These are phyloP conservation scores for Sceloporus undulatus DNA, from an alignment of 2,113 vertebrate genomes.

Conservation along the genomic window DNA sequence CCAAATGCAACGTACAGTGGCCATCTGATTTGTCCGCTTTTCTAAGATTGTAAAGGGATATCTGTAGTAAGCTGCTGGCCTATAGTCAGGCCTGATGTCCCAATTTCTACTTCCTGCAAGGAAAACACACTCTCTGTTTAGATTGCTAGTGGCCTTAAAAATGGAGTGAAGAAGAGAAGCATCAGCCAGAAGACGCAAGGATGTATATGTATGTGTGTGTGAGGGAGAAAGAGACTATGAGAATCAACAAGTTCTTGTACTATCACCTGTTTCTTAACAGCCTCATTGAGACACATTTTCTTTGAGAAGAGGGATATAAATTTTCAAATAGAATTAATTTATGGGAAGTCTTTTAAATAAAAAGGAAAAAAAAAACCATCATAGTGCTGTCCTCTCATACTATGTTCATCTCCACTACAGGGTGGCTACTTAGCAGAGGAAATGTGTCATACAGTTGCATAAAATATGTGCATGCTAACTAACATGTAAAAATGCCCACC, in stretches of 20 bases:
- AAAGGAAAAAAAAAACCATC: not conserved
- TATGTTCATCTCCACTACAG: not conserved
- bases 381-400: too few species aligned
- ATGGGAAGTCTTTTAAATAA: not conserved
- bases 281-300: not conserved
- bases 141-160: too few species aligned
- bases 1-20: too few species aligned
- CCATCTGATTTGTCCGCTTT: not conserved
- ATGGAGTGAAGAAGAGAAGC: too few species aligned
- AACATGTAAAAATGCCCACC: too few species aligned
- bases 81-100: not conserved
- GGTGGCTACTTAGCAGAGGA: not conserved
- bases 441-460: too few species aligned
- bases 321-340: not conserved
- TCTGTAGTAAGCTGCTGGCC: not conserved
- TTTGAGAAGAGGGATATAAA: not conserved
- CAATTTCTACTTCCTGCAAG: not conserved
- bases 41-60: not conserved
- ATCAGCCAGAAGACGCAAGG: not conserved
- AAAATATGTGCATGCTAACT: too few species aligned
- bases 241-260: not conserved
- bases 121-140: not conserved
- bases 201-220: not conserved
- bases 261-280: not conserved
- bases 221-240: not conserved